Base-by-base conservation (phyloP, 2,888 invertebrate genomes). In the Glyphotaelius pellucidus region DNA sequence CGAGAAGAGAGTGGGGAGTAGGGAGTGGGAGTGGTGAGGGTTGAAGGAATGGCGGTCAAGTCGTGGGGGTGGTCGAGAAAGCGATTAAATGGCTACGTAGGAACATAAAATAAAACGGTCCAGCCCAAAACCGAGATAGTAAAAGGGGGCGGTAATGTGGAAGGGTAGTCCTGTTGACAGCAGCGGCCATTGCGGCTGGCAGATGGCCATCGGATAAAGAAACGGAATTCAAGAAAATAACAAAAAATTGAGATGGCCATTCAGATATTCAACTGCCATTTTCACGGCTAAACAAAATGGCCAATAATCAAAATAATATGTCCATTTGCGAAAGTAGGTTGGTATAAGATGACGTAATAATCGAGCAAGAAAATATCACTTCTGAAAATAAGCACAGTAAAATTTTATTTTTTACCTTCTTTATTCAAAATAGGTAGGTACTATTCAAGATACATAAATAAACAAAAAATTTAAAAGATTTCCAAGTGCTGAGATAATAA, bases 31-130 rank as follows among this genome's bases (percentile, higher is more conserved):
- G 42, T 30, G 67, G 67, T 32, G 30, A 32, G 87, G 67, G 38
- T 31, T 85, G 19, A n/a, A 32, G 42, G 25, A 85, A n/a, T 85
- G 35, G 32, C 81, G 85, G 38, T 85, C 38, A n/a, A 85, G 85
- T n/a, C 85, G n/a, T 85, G 31, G 30, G 52, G 87, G 52, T 67
- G 52, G 67, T 38, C 30, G 52, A 67, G 87, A 35, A 87, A 89
- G 79, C 80, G 88, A 89, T 89, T 89, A 89, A 89, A 89, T 80
- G 88, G 88, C 88, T 89, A 52, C 79, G 79, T 31, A 89, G 79
- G 80, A 89, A 79, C 88, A 89, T 89, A 89, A 89, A 89, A 89
- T 89, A 89, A 89, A 89, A 80, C 79, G 79, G 88, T 79, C 79
- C 32, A 79, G 32, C 79, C 88, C 88, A 89, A 80, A 89, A 79